Percentiles rank a stretch among this genome's conserved stretches.
Evolutionary conservation across 2,113 vertebrate species (phyloP).

Genomic region (Ptilorrhoa leucosticta): DNA sequence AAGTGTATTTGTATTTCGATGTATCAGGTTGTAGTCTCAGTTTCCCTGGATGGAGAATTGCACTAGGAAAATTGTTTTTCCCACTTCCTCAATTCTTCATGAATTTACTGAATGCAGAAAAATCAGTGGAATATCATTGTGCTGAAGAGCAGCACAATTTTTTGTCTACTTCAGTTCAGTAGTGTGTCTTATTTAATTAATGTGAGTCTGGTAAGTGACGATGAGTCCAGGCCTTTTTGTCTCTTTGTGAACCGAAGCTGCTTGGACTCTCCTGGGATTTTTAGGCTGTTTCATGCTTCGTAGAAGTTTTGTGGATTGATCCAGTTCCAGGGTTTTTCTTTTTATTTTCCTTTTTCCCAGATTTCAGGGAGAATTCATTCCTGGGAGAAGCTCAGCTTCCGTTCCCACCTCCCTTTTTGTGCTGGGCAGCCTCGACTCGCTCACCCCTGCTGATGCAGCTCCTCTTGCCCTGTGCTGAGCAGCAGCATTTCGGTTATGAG

Average conservation of each 20-base stretch:
- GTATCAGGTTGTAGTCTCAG: background rate
- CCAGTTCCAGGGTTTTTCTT: rapidly evolving
- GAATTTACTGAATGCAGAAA: background rate
- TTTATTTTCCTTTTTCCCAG: background rate
- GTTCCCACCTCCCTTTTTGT: background rate
- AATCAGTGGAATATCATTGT: background rate
- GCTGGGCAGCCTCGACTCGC: background rate
- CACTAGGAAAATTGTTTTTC: background rate
- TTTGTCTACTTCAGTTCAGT: no score
- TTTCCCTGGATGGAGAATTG: background rate
- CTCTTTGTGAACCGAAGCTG: background rate
- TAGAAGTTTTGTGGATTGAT: background rate
- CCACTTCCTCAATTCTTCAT: background rate
- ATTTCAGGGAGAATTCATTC: background rate
- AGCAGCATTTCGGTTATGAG: background rate
- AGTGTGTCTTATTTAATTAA: background rate
- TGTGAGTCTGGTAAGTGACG: background rate
- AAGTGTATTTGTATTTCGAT: rapidly evolving
- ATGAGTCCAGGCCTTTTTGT: background rate
- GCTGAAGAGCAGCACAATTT: rapidly evolving
- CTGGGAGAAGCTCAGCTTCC: rapidly evolving
- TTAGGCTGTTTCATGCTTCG: background rate
- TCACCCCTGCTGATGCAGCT: background rate
- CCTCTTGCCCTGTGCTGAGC: background rate
- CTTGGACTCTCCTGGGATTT: background rate